These are phyloP conservation scores for Stenodema calcarata DNA, from an alignment of 2,888 invertebrate species.

Conservation along the genomic window DNA sequence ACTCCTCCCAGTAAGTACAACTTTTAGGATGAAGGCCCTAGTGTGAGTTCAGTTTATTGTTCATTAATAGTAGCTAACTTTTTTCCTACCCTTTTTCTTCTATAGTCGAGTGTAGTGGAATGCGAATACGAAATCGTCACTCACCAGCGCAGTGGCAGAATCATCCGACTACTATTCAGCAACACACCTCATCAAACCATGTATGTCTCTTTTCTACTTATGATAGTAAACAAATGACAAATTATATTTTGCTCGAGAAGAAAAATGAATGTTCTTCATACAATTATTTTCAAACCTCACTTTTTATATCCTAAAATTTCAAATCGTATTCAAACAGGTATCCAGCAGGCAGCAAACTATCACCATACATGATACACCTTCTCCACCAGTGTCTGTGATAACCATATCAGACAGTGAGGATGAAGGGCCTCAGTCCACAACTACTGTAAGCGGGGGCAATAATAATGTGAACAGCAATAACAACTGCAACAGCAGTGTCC, in stretches of 20 bases:
- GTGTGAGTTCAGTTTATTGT: background rate
- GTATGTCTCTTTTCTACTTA: background rate
- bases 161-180: slow-evolving; percentile 27
- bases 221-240: background rate
- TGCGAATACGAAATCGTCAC: slow-evolving; percentile 49
- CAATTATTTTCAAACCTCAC: background rate
- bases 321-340: slow-evolving; percentile 49
- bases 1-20: slow-evolving; percentile 72
- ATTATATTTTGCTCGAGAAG: background rate
- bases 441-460: slow-evolving; percentile 60
- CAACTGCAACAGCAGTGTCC: slow-evolving; percentile 56
- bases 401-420: slow-evolving; percentile 96
- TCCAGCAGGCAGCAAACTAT: slow-evolving; percentile 77
- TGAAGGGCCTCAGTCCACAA: slow-evolving; percentile 66
- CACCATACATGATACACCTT: slow-evolving; percentile 93
- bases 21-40: background rate
- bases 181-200: slow-evolving; percentile 25
- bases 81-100: slow-evolving; percentile 27
- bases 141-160: slow-evolving; percentile 51
- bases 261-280: background rate
- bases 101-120: slow-evolving; percentile 50
- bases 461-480: slow-evolving; percentile 56
- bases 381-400: slow-evolving; percentile 92
- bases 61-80: background rate
- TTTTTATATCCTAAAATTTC: background rate